Percentiles rank a stretch among this genome's conserved stretches.
Conservation (phyloP, 2,113 vertebrate species). For the Azemiops feae region DNA sequence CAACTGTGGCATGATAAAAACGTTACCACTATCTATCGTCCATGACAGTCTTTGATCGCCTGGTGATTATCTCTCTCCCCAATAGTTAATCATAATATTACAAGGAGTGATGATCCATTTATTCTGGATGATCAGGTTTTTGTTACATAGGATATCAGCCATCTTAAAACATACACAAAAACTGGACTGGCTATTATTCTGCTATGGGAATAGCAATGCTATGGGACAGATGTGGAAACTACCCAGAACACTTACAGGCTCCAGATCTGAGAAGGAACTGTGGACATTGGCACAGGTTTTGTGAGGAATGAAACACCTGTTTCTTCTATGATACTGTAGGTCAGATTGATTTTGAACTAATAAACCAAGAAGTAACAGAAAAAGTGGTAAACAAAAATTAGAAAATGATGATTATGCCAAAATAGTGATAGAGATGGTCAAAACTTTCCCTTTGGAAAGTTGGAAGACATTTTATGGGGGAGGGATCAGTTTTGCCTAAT, state of each 20-base stretch:
- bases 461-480: background rate
- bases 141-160: background rate
- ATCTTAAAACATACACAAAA: background rate
- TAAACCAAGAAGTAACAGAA: background rate
- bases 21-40: too few relatives aligned
- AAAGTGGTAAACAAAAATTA: background rate
- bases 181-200: background rate
- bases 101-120: background rate
- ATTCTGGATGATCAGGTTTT: background rate
- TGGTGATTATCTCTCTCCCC: background rate
- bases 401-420: background rate
- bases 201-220: background rate
- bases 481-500: background rate
- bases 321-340: background rate
- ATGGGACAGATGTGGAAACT: background rate
- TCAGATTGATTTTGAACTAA: background rate
- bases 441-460: background rate
- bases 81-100: background rate
- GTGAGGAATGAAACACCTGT: background rate
- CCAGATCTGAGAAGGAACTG: background rate
- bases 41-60: background rate
- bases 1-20: background rate
- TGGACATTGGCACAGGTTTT: background rate
- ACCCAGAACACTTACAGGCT: background rate
- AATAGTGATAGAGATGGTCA: background rate